Evolutionary conservation across 2,888 invertebrate genomes (phyloP), one percentile per base, ranked within the genome.

Genomic region (Athripsodes cinereus): DNA sequence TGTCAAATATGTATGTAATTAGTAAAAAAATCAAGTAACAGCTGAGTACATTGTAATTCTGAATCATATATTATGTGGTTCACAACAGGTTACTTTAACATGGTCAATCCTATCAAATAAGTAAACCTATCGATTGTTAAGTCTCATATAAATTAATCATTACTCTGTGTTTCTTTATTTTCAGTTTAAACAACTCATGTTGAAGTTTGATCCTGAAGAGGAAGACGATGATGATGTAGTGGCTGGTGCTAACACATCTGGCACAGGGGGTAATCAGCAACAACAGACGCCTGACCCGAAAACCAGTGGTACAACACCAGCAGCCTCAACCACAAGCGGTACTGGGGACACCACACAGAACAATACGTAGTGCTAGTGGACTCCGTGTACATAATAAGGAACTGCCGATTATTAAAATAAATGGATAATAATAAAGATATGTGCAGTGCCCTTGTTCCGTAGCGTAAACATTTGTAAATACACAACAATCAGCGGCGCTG

Each of bases 151-250:
- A 26, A 26, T 26, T 3, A 40, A 40, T 31, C 31, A 31, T 11
- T 31, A 31, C 6, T 31, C 6, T 31, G 8, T n/a, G 13, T 40
- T 13, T 40, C 11, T 20, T 49, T 46, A 46, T 26, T 70, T 73
- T 62, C 71, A 88, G 88, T 91, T 92, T 70, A 91, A 91, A 71
- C 89, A 90, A 68, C 73, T 91, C 61, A 90, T 92, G 87, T 78
- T 91, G 64, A 90, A 89, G 72, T 82, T 90, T 69, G 91, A 92
- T 71, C 87, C 87, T 21, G 88, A 88, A 64, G 87, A 88, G 66
- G 84, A 86, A 57, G 90, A 89, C 67, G 88, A 88, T 53, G 86
- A 87, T 64, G 87, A 87, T 59, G 80, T 61, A 52, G 64, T 62
- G 40, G 59, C 66, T 55, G 62, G 64, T 57, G 65, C 59, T 40